Base-by-base conservation (phyloP, 1,140 invertebrate genomes). In the Macrobrachium rosenbergii region DNA sequence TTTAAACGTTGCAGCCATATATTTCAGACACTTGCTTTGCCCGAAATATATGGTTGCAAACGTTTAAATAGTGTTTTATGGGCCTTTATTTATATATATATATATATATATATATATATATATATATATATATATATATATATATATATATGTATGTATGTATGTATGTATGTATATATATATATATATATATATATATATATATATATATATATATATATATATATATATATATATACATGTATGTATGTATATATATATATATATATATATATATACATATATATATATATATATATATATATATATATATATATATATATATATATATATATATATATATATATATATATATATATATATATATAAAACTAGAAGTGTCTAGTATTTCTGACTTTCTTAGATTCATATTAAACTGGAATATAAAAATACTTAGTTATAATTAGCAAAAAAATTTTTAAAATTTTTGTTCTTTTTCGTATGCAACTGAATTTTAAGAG, bases 111-210 rank as follows among this genome's bases (percentile, higher is more conserved):
- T 67, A 67, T 67, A 67, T 67, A 28, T 67, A 67, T 67, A 67
- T 67, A n/a, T 67, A 67, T 67, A 67, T 67, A 67, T 67, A 67
- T 67, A 67, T 67, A 67, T 67, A 67, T 67, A 67, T 67, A 67
- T 67, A 17, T 67, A 67, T 67, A 67, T 67, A 67, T 67, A 67
- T 5, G 8, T 67, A 67, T 67, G 8, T 17, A 67, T 67, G 7
- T 67, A 28, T 67, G 10, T 67, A 28, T 67, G 7, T 67, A 28
- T 67, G 7, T 67, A 16, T 67, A 28, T 67, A 17, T 67, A 67
- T 67, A 67, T 14, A 28, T 67, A n/a, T 63, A n/a, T 63, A n/a
- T 67, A 28, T 67, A 8, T 67, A 16, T 17, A 28, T 67, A 28
- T 67, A 28, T 67, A 28, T 67, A 28, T 67, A 28, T 67, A 28